Evolutionary conservation across 1,140 invertebrate species (phyloP).

Genomic region (Theocolax elegans): DNA sequence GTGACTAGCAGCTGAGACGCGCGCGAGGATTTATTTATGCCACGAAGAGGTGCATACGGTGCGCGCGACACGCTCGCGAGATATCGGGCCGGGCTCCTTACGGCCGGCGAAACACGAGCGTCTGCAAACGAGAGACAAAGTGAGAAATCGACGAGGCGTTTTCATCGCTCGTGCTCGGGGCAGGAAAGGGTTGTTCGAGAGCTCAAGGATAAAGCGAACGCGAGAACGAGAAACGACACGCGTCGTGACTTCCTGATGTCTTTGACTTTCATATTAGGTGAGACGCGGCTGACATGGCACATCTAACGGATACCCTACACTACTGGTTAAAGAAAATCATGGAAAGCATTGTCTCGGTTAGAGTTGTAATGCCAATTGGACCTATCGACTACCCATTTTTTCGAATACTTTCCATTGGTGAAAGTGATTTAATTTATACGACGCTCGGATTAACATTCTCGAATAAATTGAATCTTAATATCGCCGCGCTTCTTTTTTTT

Average conservation of each 20-base stretch:
- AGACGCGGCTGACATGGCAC: not conserved
- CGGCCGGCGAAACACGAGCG: not conserved
- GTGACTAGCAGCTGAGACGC: not conserved
- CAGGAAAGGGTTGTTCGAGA: too few species aligned
- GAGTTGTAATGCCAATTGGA: too few species aligned
- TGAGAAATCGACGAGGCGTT: constrained; percentile 35
- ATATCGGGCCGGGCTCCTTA: not conserved
- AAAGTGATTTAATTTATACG: too few species aligned
- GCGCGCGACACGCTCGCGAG: constrained; percentile 2
- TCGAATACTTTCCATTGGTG: too few species aligned
- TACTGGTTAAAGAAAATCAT: not conserved
- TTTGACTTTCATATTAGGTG: constrained; percentile 34
- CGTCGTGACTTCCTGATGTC: constrained; percentile 22
- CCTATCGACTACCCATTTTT: too few species aligned
- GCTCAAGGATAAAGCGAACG: not conserved
- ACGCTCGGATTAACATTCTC: too few species aligned
- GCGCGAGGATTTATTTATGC: constrained; percentile 31
- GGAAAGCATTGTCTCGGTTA: not conserved
- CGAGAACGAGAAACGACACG: not conserved
- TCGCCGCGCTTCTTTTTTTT: too few species aligned
- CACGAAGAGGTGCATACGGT: constrained; percentile 8
- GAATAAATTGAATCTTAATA: too few species aligned
- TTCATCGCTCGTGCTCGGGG: not conserved
- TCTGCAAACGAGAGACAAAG: constrained; percentile 16
- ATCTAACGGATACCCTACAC: not conserved